Base-by-base conservation (phyloP, 2,113 vertebrate genomes). In the Sceloporus undulatus region DNA sequence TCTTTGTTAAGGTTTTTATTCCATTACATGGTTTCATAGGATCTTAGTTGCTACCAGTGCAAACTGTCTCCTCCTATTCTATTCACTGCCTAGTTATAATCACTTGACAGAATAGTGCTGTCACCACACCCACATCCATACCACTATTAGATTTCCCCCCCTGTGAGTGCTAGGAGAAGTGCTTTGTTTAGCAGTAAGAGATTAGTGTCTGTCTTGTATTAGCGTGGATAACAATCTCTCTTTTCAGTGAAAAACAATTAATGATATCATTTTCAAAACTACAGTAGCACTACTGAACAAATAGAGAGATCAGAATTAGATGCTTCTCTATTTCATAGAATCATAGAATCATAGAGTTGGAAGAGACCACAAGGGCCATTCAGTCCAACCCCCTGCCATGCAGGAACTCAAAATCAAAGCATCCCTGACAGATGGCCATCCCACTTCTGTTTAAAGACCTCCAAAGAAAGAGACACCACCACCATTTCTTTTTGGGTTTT, bases 1-100 rank as follows among this genome's bases (percentile, higher is more conserved):
- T 96, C 95, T 95, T 97, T 97, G 96, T 96, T 96, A 93, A 95
- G 92, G 93, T 88, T 97, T 96, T 96, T 96, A 97, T 96, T 95
- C 91, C 93, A 95, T 94, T 94, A 93, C 92, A 96, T 95, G 92
- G 94, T 94, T 97, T 95, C 93, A 87, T 91, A 93, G 95, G 81
- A 94, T 92, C 79, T 87, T 88, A 95, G 93, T 73, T 87, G 86
- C 89, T 90, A 89, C 56, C 88, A 93, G 85, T 91, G 13, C 79
- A 77, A 84, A 59, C 77, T 65, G n/a, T 62, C 85, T 93, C 86
- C 90, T 92, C 87, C 92, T 89, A 93, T 95, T 91, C 91, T 87
- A 78, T 71, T 75, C 84, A 27, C 19, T 38, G 27, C n/a, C 76
- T 70, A 84, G 81, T 92, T 92, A 76, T 79, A 89, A 80, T 71